Conservation (phyloP, 2,113 vertebrate species). For the Anguilla rostrata region DNA sequence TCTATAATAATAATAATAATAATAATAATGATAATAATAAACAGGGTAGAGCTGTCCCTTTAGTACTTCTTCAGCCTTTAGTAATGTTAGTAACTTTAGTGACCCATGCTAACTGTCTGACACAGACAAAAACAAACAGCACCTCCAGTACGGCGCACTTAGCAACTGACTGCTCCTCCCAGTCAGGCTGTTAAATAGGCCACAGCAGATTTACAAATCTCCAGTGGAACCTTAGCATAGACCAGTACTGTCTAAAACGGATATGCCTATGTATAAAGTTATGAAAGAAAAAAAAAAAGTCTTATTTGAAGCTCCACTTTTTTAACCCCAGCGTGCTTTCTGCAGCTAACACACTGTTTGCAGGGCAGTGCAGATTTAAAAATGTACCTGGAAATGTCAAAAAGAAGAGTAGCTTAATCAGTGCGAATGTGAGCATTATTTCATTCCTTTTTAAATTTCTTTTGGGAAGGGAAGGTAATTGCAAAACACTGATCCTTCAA, state of each 20-base stretch:
- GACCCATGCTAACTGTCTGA: slow-evolving; percentile 10
- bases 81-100: slow-evolving; percentile 57
- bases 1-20: background rate
- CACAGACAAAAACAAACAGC: background rate
- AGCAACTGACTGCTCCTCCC: background rate
- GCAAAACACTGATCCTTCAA: slow-evolving; percentile 11
- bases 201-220: slow-evolving; percentile 13
- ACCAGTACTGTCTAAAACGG: background rate
- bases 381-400: slow-evolving; percentile 13
- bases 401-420: slow-evolving; percentile 17
- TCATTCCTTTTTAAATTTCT: background rate
- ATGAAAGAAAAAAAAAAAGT: no score
- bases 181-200: background rate
- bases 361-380: background rate
- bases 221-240: slow-evolving; percentile 14
- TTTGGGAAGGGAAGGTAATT: background rate
- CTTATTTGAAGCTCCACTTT: slow-evolving; percentile 9
- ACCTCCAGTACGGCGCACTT: slow-evolving; percentile 3
- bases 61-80: slow-evolving; percentile 67
- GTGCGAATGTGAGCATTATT: slow-evolving; percentile 11
- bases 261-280: slow-evolving; percentile 8
- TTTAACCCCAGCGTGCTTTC: background rate
- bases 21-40: slow-evolving; percentile 1
- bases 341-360: background rate
- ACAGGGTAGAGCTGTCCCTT: slow-evolving; percentile 48